Percentiles rank a stretch among this genome's conserved stretches.
Evolutionary conservation across 2,113 vertebrate genomes (phyloP).

Genomic region (Podarcis muralis): DNA sequence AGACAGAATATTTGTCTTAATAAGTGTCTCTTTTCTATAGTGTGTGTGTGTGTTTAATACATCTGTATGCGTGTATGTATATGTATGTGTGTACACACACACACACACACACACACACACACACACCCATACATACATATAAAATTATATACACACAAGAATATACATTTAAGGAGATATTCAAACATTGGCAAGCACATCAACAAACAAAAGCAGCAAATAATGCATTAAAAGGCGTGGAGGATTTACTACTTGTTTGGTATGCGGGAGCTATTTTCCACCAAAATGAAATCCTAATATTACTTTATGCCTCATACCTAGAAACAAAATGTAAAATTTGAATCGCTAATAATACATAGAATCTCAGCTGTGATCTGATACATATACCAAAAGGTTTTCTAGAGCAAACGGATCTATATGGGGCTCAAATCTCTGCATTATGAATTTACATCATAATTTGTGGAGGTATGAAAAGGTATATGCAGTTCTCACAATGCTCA

Average conservation of each 20-base stretch:
- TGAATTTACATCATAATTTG: background rate
- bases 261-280: background rate
- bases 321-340: background rate
- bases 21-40: slow-evolving; percentile 71
- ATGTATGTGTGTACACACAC: background rate
- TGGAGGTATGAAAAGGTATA: background rate
- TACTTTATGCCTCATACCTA: background rate
- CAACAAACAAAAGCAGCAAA: slow-evolving; percentile 1
- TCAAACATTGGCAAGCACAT: slow-evolving; percentile 4
- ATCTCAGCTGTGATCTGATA: background rate
- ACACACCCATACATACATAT: slow-evolving; percentile 5
- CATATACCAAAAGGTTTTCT: background rate
- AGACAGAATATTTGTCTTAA: slow-evolving; percentile 77
- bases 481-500: background rate
- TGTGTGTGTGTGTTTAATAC: slow-evolving; percentile 49
- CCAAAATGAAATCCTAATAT: background rate
- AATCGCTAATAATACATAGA: background rate
- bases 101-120: background rate
- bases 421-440: background rate
- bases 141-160: background rate
- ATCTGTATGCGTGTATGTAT: slow-evolving; percentile 6
- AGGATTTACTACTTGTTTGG: background rate
- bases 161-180: slow-evolving; percentile 9
- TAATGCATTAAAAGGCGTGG: background rate
- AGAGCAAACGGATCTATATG: background rate